phyloP scores from a whole-genome alignment of 2,797 vertebrate genomes.

The Ctenopoma kingsleyae region DNA sequence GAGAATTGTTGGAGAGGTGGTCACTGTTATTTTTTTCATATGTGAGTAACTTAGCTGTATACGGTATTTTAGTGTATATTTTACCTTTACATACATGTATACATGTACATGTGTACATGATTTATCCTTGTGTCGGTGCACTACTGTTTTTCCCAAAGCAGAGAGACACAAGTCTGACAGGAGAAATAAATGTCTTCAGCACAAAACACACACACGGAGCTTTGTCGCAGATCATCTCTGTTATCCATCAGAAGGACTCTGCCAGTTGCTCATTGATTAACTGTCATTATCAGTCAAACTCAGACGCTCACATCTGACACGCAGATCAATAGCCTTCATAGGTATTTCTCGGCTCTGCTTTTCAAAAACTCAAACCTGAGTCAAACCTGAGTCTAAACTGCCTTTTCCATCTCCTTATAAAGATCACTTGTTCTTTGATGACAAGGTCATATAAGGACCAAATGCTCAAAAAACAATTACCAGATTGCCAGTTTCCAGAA shows the following conservation, averaged over 20 bases:
- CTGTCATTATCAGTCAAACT: constrained; percentile 71
- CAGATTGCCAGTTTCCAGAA: constrained; percentile 10
- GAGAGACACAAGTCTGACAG: constrained; percentile 28
- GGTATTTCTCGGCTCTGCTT: constrained; percentile 56
- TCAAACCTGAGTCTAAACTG: constrained; percentile 16
- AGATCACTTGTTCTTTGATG: constrained; percentile 55
- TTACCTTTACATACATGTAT: neutral
- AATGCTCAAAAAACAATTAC: constrained; percentile 13
- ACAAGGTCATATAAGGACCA: constrained; percentile 38
- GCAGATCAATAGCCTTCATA: constrained; percentile 66
- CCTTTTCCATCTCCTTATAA: constrained; percentile 38
- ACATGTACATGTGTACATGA: neutral
- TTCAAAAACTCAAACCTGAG: constrained; percentile 51
- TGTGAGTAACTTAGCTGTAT: neutral
- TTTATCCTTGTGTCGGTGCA: constrained; percentile 8
- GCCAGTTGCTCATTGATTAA: constrained; percentile 63
- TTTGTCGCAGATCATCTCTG: constrained; percentile 32
- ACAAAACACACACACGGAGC: constrained; percentile 21
- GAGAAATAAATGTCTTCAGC: constrained; percentile 21
- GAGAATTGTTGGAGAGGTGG: too few relatives aligned
- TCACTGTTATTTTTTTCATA: neutral
- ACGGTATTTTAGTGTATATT: neutral
- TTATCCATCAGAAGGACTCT: constrained; percentile 55
- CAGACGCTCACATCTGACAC: constrained; percentile 54
- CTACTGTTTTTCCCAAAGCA: neutral